Percentiles rank a stretch among this genome's conserved stretches.
phyloP scores from a whole-genome alignment of 2,113 vertebrate species.

The Chaenocephalus aceratus region DNA sequence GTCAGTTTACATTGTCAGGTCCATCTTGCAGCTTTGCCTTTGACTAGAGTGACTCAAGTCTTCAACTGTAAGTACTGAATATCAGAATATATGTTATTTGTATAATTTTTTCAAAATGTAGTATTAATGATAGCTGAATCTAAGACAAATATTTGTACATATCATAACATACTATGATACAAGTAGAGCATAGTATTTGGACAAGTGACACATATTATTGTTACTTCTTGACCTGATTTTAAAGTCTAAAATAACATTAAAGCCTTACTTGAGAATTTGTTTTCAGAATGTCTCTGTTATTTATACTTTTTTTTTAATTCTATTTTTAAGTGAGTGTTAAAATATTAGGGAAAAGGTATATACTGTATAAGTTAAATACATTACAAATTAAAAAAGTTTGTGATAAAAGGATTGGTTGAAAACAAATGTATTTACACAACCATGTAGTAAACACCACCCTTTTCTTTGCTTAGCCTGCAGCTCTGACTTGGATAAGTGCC shows the following conservation, averaged over 20 bases:
- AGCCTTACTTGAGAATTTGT: neutral
- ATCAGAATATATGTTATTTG: neutral
- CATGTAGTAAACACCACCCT: no score
- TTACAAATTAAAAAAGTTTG: neutral
- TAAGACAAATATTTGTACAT: neutral
- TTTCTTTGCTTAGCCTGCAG: neutral
- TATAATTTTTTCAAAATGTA: neutral
- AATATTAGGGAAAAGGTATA: neutral
- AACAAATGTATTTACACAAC: neutral
- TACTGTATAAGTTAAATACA: no score
- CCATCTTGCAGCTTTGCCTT: neutral
- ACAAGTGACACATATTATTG: neutral
- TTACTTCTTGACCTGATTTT: neutral
- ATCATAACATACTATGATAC: neutral
- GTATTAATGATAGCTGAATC: neutral
- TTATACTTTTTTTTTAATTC: neutral
- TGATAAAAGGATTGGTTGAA: neutral
- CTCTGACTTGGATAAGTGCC: neutral
- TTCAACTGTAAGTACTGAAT: slow-evolving; percentile 51
- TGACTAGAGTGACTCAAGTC: slow-evolving; percentile 25
- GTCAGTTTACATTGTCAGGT: neutral
- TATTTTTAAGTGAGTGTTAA: neutral
- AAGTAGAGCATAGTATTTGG: neutral
- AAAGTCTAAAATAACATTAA: neutral
- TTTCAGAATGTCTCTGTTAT: neutral